These are phyloP conservation scores for Sus scrofa DNA, from an alignment of 2,113 vertebrate species.

Conservation along the genomic window T2T-Sscrofa CM000830.6:122235501-122236000, in stretches of 20 bases:
- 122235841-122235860: background rate
- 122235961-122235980: background rate
- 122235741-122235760: background rate
- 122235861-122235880: background rate
- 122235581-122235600: background rate
- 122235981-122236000: background rate
- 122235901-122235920: background rate
- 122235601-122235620: background rate
- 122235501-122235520: background rate
- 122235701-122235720: background rate
- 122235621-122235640: background rate
- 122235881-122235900: background rate
- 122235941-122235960: background rate
- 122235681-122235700: background rate
- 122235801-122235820: background rate
- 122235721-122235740: background rate
- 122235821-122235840: background rate
- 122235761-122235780: background rate
- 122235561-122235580: background rate
- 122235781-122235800: background rate
- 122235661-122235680: background rate
- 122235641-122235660: background rate
- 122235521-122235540: background rate
- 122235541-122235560: background rate
- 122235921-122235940: background rate